Evolutionary conservation across 1,140 invertebrate genomes (phyloP).

Genomic region (Aphelenchoides fujianensis): DNA sequence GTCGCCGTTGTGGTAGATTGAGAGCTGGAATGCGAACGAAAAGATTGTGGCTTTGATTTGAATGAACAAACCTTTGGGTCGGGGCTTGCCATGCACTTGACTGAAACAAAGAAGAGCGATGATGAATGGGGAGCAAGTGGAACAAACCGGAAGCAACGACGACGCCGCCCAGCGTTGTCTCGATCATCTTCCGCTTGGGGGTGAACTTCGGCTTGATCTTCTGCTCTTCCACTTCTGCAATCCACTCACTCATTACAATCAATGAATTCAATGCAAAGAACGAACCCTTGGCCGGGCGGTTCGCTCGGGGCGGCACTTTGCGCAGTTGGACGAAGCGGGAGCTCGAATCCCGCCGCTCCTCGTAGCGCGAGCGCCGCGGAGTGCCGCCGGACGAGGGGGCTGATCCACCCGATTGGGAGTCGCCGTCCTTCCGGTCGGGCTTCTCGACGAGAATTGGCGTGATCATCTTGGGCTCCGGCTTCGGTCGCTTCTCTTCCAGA

Average conservation of each 20-base stretch:
- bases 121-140: too few species aligned
- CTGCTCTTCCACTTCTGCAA: slow-evolving; percentile 7
- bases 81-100: slow-evolving; percentile 20
- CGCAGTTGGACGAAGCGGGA: slow-evolving; percentile 3
- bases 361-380: not conserved
- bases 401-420: not conserved
- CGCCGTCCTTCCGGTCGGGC: not conserved
- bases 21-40: slow-evolving; percentile 13
- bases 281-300: not conserved
- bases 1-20: slow-evolving; percentile 25
- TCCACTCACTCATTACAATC: not conserved
- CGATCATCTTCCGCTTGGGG: slow-evolving; percentile 4
- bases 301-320: not conserved
- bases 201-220: slow-evolving; percentile 20
- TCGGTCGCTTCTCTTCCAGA: not conserved
- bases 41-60: too few species aligned
- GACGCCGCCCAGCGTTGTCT: not conserved
- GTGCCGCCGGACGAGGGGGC: not conserved
- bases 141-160: too few species aligned
- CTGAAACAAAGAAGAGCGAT: too few species aligned
- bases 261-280: not conserved
- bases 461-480: not conserved
- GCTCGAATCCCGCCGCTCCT: not conserved
- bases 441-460: not conserved
- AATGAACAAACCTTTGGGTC: slow-evolving; percentile 11